Evolutionary conservation across 2,888 invertebrate species (phyloP).

Genomic region (Galerucella nymphaeae): DNA sequence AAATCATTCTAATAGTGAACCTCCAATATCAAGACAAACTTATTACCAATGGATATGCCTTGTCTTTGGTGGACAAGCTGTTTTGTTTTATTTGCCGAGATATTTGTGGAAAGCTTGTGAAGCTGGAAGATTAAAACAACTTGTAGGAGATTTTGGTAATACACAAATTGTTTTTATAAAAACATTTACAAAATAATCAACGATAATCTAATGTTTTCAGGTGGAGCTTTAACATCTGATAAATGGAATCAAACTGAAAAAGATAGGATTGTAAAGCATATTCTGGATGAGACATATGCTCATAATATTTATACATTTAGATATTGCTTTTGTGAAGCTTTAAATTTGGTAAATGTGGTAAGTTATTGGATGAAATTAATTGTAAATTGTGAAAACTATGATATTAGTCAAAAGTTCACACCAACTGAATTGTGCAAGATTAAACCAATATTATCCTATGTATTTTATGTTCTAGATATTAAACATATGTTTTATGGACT

Average conservation of each 20-base stretch:
- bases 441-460: too few species aligned
- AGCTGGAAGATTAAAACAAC: constrained; percentile 71
- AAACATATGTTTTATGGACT: constrained; percentile 76
- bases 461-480: constrained; percentile 67
- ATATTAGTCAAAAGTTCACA: constrained; percentile 5
- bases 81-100: constrained; percentile 76
- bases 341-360: constrained; percentile 81
- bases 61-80: constrained; percentile 74
- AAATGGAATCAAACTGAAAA: constrained; percentile 70
- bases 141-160: constrained; percentile 72
- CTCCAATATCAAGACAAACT: constrained; percentile 68
- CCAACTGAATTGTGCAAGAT: too few species aligned
- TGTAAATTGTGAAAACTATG: neutral
- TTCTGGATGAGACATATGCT: constrained; percentile 68
- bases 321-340: constrained; percentile 77
- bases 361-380: constrained; percentile 59
- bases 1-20: constrained; percentile 42
- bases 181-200: too few species aligned
- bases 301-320: constrained; percentile 75
- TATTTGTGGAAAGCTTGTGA: constrained; percentile 81
- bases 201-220: constrained; percentile 56
- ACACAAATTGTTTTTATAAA: constrained; percentile 10
- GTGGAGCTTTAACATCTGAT: constrained; percentile 69
- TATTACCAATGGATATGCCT: constrained; percentile 83
- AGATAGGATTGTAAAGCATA: constrained; percentile 70